phyloP scores from a whole-genome alignment of 1,140 invertebrate species.

The Dermatophagoides farinae region DNA sequence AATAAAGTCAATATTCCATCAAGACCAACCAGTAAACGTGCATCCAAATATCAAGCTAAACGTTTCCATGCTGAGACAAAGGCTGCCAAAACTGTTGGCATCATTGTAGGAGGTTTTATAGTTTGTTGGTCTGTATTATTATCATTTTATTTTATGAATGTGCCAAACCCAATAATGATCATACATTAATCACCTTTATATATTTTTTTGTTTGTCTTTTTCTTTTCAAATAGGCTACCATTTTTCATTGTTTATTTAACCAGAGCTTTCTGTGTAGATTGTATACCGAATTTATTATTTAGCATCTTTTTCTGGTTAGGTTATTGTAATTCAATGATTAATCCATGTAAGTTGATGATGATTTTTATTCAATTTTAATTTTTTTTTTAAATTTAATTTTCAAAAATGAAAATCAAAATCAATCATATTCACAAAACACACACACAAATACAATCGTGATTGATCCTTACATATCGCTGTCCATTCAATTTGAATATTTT shows the following conservation, averaged over 20 bases:
- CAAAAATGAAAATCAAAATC: too few relatives aligned
- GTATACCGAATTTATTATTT: slow-evolving; percentile 57
- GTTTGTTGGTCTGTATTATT: slow-evolving; percentile 46
- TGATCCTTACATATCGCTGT: too few relatives aligned
- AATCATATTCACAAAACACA: too few relatives aligned
- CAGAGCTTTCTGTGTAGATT: slow-evolving; percentile 54
- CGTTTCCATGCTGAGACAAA: slow-evolving; percentile 75
- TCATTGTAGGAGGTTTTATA: slow-evolving; percentile 81
- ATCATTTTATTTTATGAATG: not conserved
- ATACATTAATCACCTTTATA: too few relatives aligned
- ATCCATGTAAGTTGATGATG: slow-evolving; percentile 39
- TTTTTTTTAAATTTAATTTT: too few relatives aligned
- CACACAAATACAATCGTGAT: too few relatives aligned
- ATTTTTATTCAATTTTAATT: not conserved
- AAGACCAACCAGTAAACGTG: slow-evolving; percentile 50
- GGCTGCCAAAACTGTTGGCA: slow-evolving; percentile 75
- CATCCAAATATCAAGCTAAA: slow-evolving; percentile 65
- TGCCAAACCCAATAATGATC: too few relatives aligned
- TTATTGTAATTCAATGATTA: slow-evolving; percentile 77
- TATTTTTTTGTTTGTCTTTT: not conserved
- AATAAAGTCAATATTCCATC: slow-evolving; percentile 22
- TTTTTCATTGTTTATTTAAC: slow-evolving; percentile 85
- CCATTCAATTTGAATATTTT: too few relatives aligned
- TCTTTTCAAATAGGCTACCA: slow-evolving; percentile 33
- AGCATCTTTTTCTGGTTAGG: slow-evolving; percentile 88